Conservation (phyloP, 2,888 invertebrate species). For the Ischnura elegans region DNA sequence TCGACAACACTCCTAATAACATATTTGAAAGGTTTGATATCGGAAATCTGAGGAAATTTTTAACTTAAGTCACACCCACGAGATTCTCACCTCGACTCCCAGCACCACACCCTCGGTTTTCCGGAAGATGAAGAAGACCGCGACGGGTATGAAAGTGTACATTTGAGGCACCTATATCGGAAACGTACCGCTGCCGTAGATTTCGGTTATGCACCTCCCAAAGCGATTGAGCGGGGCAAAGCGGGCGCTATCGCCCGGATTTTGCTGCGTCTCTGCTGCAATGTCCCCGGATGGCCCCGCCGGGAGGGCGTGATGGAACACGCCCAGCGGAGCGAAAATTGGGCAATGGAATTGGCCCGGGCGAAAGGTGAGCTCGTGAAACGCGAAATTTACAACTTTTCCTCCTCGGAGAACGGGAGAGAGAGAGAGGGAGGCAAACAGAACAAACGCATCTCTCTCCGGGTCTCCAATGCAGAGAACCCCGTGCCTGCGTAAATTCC, state of each 20-base stretch:
- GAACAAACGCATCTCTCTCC: too few relatives aligned
- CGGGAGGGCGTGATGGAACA: neutral
- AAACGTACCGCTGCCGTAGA: neutral
- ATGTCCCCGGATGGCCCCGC: neutral
- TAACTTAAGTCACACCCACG: too few relatives aligned
- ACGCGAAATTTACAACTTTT: slow-evolving; percentile 42
- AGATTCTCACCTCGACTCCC: too few relatives aligned
- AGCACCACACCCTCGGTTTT: too few relatives aligned
- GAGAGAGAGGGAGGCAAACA: neutral
- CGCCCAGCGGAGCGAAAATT: neutral
- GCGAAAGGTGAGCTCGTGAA: neutral
- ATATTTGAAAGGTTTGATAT: too few relatives aligned
- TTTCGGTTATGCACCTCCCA: slow-evolving; percentile 38
- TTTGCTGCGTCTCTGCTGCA: neutral
- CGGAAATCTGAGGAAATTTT: too few relatives aligned
- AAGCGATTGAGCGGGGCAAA: slow-evolving; percentile 9
- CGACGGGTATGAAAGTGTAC: too few relatives aligned
- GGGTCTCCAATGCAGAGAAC: too few relatives aligned
- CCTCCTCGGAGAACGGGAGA: neutral
- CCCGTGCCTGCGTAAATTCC: too few relatives aligned
- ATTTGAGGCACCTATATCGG: too few relatives aligned
- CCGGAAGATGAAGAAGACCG: too few relatives aligned
- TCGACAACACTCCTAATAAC: too few relatives aligned
- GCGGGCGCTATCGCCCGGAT: slow-evolving; percentile 34
- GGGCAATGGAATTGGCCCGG: slow-evolving; percentile 4